These are phyloP conservation scores for Dasyurus viverrinus DNA, from an alignment of 2,113 vertebrate genomes.

Conservation along the genomic window DNA sequence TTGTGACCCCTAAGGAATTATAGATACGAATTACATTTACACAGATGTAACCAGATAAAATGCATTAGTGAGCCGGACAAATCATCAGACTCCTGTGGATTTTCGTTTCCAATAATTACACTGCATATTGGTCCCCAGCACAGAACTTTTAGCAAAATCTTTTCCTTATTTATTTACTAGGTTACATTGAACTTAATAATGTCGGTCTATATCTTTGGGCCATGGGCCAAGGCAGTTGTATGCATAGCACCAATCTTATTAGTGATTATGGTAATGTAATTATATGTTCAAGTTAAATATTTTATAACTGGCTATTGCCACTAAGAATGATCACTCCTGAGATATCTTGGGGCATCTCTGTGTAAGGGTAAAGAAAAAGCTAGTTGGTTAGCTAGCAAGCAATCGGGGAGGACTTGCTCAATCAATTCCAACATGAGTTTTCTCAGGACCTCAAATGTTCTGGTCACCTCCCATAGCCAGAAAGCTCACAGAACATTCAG, in stretches of 20 bases:
- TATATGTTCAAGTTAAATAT: slow-evolving; percentile 84
- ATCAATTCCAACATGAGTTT: not conserved
- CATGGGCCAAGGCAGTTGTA: slow-evolving; percentile 82
- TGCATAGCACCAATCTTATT: slow-evolving; percentile 80
- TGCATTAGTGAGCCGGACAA: slow-evolving; percentile 75
- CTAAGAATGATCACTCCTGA: slow-evolving; percentile 69
- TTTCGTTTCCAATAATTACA: slow-evolving; percentile 73
- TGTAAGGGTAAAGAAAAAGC: slow-evolving; percentile 62
- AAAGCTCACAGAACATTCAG: not conserved
- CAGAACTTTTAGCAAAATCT: slow-evolving; percentile 69
- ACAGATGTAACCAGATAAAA: slow-evolving; percentile 73
- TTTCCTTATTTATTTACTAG: slow-evolving; percentile 80
- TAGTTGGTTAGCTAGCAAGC: slow-evolving; percentile 64
- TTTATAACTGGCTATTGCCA: slow-evolving; percentile 80
- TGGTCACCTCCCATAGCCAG: slow-evolving; percentile 15
- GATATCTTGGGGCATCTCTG: slow-evolving; percentile 65
- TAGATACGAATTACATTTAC: slow-evolving; percentile 69
- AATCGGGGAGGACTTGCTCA: slow-evolving; percentile 60
- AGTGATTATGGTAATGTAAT: slow-evolving; percentile 80
- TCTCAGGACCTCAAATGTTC: slow-evolving; percentile 50
- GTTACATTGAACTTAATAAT: slow-evolving; percentile 78
- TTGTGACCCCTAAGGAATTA: slow-evolving; percentile 65
- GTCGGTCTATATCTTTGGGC: slow-evolving; percentile 79
- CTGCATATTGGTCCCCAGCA: slow-evolving; percentile 56
- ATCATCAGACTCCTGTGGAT: slow-evolving; percentile 58